These are phyloP conservation scores for Micromesistius poutassou DNA, from an alignment of 2,797 vertebrate species.

Conservation along the genomic window DNA sequence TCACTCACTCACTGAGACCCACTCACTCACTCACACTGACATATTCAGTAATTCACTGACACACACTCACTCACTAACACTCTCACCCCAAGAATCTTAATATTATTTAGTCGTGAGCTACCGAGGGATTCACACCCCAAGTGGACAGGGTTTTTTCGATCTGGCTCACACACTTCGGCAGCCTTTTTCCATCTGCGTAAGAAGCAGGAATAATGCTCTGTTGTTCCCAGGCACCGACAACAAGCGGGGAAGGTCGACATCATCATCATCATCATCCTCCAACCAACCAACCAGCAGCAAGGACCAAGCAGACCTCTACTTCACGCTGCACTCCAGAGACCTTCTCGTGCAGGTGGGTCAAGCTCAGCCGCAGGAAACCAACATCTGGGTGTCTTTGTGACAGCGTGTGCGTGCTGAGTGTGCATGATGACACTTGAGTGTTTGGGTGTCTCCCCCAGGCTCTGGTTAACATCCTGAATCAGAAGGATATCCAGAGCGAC, in stretches of 20 bases:
- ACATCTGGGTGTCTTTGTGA: neutral
- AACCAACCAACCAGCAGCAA: constrained; percentile 71
- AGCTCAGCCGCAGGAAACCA: neutral
- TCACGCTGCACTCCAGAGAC: constrained; percentile 88
- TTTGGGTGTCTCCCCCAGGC: constrained; percentile 69
- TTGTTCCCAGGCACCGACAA: constrained; percentile 81
- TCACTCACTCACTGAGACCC: neutral
- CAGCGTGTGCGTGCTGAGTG: neutral
- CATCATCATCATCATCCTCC: constrained; percentile 70
- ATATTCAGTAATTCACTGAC: neutral
- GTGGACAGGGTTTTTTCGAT: too few species aligned
- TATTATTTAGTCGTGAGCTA: too few species aligned
- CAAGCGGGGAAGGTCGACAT: constrained; percentile 84
- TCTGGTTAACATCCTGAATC: constrained; percentile 84
- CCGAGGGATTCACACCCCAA: too few species aligned
- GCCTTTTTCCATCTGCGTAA: neutral
- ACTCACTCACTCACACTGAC: too few species aligned
- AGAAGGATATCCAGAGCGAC: constrained; percentile 75
- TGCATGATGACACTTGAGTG: constrained; percentile 3
- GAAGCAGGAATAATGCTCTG: neutral
- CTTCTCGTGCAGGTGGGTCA: constrained; percentile 83
- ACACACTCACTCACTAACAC: too few species aligned
- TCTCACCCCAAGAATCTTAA: too few species aligned
- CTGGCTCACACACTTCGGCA: neutral
- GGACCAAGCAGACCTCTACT: constrained; percentile 85